Conservation (phyloP, 2,888 invertebrate genomes). For the Reticulitermes lucifugus region DNA sequence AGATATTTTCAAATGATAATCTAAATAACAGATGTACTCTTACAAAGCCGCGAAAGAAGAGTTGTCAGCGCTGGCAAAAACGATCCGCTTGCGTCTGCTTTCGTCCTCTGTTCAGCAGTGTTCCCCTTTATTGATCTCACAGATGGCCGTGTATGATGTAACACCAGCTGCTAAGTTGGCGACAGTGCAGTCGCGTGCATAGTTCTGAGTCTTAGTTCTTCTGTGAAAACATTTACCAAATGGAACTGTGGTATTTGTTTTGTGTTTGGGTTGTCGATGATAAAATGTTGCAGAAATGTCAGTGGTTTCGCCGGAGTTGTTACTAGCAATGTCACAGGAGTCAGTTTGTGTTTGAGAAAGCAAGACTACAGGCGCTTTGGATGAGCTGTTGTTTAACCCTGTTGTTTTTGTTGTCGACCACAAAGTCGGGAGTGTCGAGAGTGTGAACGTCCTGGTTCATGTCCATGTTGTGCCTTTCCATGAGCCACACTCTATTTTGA, state of each 20-base stretch:
- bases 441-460: background rate
- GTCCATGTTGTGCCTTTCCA: background rate
- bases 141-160: slow-evolving; percentile 34
- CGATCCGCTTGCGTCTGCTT: too few relatives aligned
- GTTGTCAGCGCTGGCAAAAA: too few relatives aligned
- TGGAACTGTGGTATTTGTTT: background rate
- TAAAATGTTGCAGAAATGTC: background rate
- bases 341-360: background rate
- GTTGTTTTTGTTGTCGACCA: background rate
- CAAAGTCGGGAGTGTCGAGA: background rate
- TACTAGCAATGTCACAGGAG: background rate
- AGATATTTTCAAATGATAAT: too few relatives aligned
- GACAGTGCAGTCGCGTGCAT: slow-evolving; percentile 25
- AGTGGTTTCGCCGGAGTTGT: background rate
- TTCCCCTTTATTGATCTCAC: slow-evolving; percentile 29
- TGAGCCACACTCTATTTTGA: background rate
- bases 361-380: background rate
- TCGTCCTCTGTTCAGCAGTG: background rate
- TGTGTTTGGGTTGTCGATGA: background rate
- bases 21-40: too few relatives aligned
- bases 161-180: slow-evolving; percentile 18
- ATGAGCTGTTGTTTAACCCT: background rate
- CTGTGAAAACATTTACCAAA: slow-evolving; percentile 2
- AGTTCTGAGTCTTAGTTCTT: background rate
- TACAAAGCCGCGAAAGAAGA: too few relatives aligned